phyloP scores from a whole-genome alignment of 2,888 invertebrate species.

The Caenorhabditis doughertyi region DNA sequence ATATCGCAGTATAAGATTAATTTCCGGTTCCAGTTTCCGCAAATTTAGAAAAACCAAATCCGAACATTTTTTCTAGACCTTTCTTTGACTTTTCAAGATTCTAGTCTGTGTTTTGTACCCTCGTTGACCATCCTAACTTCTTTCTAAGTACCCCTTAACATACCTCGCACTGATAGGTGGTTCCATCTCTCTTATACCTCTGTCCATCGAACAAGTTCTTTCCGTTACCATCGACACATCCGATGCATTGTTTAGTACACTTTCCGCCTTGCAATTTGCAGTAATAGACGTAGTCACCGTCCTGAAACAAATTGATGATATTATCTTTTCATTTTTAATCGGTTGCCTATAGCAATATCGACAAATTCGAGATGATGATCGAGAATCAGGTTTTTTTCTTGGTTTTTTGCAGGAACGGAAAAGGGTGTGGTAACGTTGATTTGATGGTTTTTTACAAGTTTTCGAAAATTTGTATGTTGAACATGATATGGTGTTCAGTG shows the following conservation, averaged over 20 bases:
- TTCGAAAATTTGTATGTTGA: background rate
- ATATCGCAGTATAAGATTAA: too few species aligned
- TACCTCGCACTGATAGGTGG: constrained; percentile 80
- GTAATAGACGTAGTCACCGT: constrained; percentile 80
- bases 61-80: too few species aligned
- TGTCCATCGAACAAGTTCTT: constrained; percentile 79
- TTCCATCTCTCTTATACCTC: constrained; percentile 73
- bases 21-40: too few species aligned
- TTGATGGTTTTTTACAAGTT: background rate
- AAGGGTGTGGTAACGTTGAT: background rate
- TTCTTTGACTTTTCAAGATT: too few species aligned
- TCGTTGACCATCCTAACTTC: background rate
- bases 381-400: constrained; percentile 41
- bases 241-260: constrained; percentile 78
- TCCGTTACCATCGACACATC: constrained; percentile 70
- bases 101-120: background rate
- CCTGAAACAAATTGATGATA: constrained; percentile 72
- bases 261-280: constrained; percentile 77
- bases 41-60: too few species aligned
- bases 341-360: constrained; percentile 20
- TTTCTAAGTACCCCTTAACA: background rate
- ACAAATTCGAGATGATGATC: too few species aligned
- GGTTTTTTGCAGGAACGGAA: background rate
- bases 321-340: constrained; percentile 10
- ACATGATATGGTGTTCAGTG: background rate